Base-by-base conservation (phyloP, 2,113 vertebrate species). In the Odontophorus gujanensis region DNA sequence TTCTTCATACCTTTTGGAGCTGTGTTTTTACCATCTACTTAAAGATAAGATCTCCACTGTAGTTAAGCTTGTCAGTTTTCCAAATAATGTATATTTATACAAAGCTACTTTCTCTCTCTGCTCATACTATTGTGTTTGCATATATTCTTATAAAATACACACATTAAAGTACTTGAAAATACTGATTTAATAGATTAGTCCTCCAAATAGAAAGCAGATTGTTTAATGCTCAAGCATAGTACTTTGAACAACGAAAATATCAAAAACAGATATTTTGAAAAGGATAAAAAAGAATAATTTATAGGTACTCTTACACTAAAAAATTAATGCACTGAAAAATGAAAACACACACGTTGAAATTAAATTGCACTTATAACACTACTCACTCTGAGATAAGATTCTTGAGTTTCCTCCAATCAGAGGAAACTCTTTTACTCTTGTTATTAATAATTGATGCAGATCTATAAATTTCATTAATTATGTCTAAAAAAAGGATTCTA, bases 271-370 rank as follows among this genome's bases (percentile, higher is more conserved):
- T 28, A 3, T 21, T 48, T 58, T 16, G 2, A 1, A 47, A 81
- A 66, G 4, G 1, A 24, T 58, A 30, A 14, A 32, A 8, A 63
- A 63, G 25, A 2, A 0, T 0, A 2, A 11, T 18, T 7, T 26
- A 4, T 6, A 53, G 4, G 40, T 69, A 38, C 7, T 47, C 76
- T 50, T 65, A 38, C 6, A 40, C 5, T 36, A 38, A 77, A 72
- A 91, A 50, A 43, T 26, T 55, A 20, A 85, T 71, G 0, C 3
- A 42, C 43, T 75, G 53, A 25, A 86, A 82, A 67, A 34, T 3
- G 1, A 3, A 50, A 74, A 50, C 12, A 21, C 9, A 21, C 2
- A 47, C 0, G 9, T 45, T 51, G 13, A 9, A 84, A 59, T 36
- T 45, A 81, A 90, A 84, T 34, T 47, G 42, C 3, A 13, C 16